phyloP scores from a whole-genome alignment of 2,888 invertebrate species.

The Pandemis corylana region DNA sequence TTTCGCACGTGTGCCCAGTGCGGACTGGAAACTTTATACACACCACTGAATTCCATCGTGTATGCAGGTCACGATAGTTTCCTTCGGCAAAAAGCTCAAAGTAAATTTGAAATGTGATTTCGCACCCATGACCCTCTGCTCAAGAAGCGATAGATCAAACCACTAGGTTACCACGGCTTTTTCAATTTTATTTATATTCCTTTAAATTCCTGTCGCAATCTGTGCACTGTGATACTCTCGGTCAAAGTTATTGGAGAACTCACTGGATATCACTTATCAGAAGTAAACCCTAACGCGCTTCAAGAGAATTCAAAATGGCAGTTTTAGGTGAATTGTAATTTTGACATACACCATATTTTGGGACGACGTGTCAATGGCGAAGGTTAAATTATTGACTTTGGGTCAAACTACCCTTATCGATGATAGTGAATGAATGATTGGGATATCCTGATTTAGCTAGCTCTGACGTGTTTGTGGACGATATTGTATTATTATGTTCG shows the following conservation, averaged over 20 bases:
- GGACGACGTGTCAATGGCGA: constrained; percentile 32
- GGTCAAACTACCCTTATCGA: constrained; percentile 32
- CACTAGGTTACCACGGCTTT: no score
- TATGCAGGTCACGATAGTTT: no score
- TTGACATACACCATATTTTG: constrained; percentile 38
- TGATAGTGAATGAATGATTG: constrained; percentile 31
- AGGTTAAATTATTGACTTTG: constrained; percentile 37
- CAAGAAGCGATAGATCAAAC: no score
- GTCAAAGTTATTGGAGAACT: constrained; percentile 35
- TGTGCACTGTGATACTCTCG: constrained; percentile 22
- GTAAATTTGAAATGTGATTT: no score
- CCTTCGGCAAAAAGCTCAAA: no score
- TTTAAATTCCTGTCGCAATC: not conserved
- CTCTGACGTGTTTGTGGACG: not conserved
- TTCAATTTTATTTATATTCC: not conserved
- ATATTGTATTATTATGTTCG: not conserved
- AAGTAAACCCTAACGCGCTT: constrained; percentile 15
- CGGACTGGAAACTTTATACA: no score
- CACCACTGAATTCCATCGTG: no score
- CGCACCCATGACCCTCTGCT: no score
- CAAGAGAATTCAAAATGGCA: not conserved
- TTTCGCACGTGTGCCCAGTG: no score
- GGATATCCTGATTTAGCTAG: not conserved
- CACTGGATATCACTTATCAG: not conserved
- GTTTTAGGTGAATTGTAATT: constrained; percentile 8